Base-by-base conservation (phyloP, 2,888 invertebrate genomes). In the Encarsia formosa region DNA sequence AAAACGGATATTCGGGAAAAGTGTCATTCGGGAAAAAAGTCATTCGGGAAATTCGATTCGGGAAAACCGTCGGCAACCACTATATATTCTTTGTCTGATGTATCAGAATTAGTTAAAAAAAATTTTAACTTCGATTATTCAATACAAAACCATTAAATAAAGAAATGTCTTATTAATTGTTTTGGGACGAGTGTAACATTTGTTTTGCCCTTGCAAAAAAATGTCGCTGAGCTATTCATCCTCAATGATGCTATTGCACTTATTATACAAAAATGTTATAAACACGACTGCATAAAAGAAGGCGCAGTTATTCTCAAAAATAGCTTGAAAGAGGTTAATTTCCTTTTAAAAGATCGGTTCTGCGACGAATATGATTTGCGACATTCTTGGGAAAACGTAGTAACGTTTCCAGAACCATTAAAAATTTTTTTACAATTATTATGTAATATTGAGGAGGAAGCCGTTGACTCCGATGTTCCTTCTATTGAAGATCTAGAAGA, bases 391-490 rank as follows among this genome's bases (percentile, higher is more conserved):
- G 43, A 51, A 38, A 26, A 45, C 2, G 16, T 37, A 4, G 26
- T 26, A 39, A 49, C n/a, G 15, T n/a, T 56, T 6, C 48, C 50
- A 16, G 23, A 43, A 16, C 22, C 20, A 40, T 22, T 52, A 26
- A 19, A 47, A 26, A 40, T 9, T 16, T 39, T 53, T 38, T 50
- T 53, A 58, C n/a, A n/a, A n/a, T 11, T 6, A 42, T 42, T 42
- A 32, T 42, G 9, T 9, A 18, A 42, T 31, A 13, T 5, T n/a
- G 22, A 19, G 4, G 16, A 42, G 16, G 5, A 41, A 8, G 19
- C 13, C 11, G n/a, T 39, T 13, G 6, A 39, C 3, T 23, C 11
- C 5, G 15, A n/a, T n/a, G n/a, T n/a, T n/a, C n/a, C n/a, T n/a
- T n/a, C n/a, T n/a, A n/a, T n/a, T n/a, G n/a, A n/a, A n/a, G n/a